Evolutionary conservation across 2,113 vertebrate species (phyloP).

Genomic region (Phylloscopus whistleri): DNA sequence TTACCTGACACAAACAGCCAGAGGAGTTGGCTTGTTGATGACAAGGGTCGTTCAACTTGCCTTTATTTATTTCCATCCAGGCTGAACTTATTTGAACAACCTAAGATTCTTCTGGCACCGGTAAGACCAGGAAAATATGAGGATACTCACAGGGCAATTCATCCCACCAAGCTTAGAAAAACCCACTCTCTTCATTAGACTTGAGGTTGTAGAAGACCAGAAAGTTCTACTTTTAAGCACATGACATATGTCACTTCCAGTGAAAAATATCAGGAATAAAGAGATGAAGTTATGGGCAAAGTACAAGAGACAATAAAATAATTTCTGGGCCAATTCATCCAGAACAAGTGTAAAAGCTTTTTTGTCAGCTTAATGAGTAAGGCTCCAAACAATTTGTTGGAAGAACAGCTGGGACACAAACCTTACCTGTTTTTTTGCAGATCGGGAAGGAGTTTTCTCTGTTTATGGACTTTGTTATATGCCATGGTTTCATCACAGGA

Average conservation of each 20-base stretch:
- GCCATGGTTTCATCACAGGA: background rate
- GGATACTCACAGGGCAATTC: background rate
- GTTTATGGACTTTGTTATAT: background rate
- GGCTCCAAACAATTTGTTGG: background rate
- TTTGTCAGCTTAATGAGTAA: background rate
- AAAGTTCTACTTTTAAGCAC: background rate
- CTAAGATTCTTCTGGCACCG: background rate
- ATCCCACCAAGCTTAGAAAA: background rate
- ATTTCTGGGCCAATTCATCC: background rate
- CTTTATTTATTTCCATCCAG: background rate
- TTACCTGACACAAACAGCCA: background rate
- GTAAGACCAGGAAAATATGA: background rate
- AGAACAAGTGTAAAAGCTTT: background rate
- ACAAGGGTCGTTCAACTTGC: background rate
- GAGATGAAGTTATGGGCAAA: background rate
- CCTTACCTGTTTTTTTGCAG: background rate
- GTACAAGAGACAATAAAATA: background rate
- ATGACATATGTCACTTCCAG: fast-evolving
- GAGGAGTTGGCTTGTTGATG: background rate
- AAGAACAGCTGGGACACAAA: background rate
- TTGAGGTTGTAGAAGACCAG: background rate
- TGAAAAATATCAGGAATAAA: background rate
- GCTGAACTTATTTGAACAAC: background rate
- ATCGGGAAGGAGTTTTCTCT: background rate
- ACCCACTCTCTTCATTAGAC: background rate